Conservation (phyloP, 1,140 invertebrate species). For the Aphaenogaster rudis region DNA sequence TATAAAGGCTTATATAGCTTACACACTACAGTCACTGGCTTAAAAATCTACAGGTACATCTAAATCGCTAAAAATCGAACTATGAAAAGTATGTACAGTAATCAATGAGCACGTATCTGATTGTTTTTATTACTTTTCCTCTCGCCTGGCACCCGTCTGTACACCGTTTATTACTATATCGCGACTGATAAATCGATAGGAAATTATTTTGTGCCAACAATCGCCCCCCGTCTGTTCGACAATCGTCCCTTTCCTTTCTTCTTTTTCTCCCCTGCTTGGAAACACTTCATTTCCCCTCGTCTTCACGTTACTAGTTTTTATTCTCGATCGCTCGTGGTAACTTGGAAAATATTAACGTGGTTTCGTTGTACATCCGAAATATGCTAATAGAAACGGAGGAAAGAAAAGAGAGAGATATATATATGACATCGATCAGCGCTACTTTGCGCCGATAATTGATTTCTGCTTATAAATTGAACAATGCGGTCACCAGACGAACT, state of each 20-base stretch:
- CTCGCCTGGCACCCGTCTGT: slow-evolving; percentile 1
- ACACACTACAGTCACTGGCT: slow-evolving; percentile 2
- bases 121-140: not conserved
- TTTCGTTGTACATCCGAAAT: slow-evolving; percentile 28
- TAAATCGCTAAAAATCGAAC: slow-evolving; percentile 32
- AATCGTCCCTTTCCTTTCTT: not conserved
- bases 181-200: slow-evolving; percentile 32
- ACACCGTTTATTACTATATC: slow-evolving; percentile 22
- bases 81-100: slow-evolving; percentile 51
- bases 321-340: slow-evolving; percentile 14
- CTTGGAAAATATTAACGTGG: slow-evolving; percentile 5
- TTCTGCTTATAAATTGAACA: not conserved
- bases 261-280: too few relatives aligned
- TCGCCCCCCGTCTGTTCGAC: not conserved
- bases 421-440: not conserved
- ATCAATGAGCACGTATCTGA: slow-evolving; percentile 21
- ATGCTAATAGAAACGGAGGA: not conserved
- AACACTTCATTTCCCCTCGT: not conserved
- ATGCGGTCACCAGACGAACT: not conserved
- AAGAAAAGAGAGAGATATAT: not conserved
- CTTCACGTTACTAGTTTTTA: not conserved
- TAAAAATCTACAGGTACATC: slow-evolving; percentile 43
- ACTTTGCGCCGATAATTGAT: not conserved
- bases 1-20: slow-evolving; percentile 21
- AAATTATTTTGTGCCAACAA: slow-evolving; percentile 48